Percentiles rank a stretch among this genome's conserved stretches.
These are phyloP conservation scores for Belgica antarctica DNA, from an alignment of 2,888 invertebrate genomes.

Conservation along the genomic window DNA sequence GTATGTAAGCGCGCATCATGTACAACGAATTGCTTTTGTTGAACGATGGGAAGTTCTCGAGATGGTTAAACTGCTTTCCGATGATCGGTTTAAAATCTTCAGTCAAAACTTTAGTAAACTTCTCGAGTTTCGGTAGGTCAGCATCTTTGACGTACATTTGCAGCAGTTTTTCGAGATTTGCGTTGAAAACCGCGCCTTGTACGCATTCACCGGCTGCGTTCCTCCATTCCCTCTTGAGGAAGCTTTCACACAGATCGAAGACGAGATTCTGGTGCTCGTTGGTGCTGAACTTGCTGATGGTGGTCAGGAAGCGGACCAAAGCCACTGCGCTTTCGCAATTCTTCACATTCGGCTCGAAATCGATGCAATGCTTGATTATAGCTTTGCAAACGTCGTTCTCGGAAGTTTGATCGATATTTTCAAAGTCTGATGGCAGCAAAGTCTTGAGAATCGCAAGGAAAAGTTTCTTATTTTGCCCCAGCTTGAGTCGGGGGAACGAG, in stretches of 20 bases:
- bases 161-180: constrained; percentile 22
- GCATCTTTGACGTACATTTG: constrained; percentile 14
- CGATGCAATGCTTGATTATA: not conserved
- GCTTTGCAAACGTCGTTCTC: not conserved
- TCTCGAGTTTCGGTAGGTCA: not conserved
- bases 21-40: not conserved
- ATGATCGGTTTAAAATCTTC: not conserved
- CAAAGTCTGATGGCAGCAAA: not conserved
- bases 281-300: not conserved
- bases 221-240: constrained; percentile 18
- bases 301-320: not conserved
- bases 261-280: not conserved
- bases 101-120: not conserved
- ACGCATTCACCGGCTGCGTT: not conserved
- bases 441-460: not conserved
- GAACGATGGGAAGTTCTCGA: constrained; percentile 22
- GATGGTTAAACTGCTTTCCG: not conserved
- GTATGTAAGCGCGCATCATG: constrained; percentile 24
- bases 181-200: constrained; percentile 17
- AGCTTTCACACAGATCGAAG: not conserved
- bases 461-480: not conserved
- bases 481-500: not conserved
- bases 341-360: not conserved
- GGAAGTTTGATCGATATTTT: not conserved
- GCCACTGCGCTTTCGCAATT: constrained; percentile 22